Evolutionary conservation across 2,888 invertebrate genomes (phyloP).

Genomic region (Smittia aterrima): DNA sequence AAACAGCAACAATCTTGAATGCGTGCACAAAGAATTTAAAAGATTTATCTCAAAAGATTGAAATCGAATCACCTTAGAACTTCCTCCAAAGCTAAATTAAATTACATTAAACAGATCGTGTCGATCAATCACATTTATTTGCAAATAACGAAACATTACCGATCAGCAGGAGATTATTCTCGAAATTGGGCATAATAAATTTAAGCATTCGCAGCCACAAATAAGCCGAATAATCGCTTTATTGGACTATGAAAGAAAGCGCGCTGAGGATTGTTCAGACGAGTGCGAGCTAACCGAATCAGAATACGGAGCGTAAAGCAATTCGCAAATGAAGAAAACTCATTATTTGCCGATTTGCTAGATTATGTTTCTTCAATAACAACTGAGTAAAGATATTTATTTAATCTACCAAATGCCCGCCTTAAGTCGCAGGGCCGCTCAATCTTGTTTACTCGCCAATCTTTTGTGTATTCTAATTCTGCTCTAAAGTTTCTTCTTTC

Average conservation of each 20-base stretch:
- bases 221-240: neutral
- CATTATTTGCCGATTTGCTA: slow-evolving; percentile 15
- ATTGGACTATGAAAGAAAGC: neutral
- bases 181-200: neutral
- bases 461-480: too few relatives aligned
- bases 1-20: too few relatives aligned
- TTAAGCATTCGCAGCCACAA: neutral
- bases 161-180: neutral
- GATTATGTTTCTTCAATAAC: neutral
- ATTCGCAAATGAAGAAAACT: neutral
- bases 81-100: neutral
- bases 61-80: too few relatives aligned
- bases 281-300: neutral
- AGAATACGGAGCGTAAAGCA: neutral
- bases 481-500: neutral
- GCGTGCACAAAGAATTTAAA: too few relatives aligned
- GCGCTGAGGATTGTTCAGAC: neutral
- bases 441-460: too few relatives aligned
- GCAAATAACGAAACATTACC: neutral
- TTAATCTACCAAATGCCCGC: neutral
- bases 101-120: neutral
- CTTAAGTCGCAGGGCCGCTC: neutral
- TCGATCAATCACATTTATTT: neutral
- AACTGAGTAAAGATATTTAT: slow-evolving; percentile 1
- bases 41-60: too few relatives aligned